Evolutionary conservation across 2,888 invertebrate species (phyloP).

Genomic region (Hydroisotoma schaefferi): DNA sequence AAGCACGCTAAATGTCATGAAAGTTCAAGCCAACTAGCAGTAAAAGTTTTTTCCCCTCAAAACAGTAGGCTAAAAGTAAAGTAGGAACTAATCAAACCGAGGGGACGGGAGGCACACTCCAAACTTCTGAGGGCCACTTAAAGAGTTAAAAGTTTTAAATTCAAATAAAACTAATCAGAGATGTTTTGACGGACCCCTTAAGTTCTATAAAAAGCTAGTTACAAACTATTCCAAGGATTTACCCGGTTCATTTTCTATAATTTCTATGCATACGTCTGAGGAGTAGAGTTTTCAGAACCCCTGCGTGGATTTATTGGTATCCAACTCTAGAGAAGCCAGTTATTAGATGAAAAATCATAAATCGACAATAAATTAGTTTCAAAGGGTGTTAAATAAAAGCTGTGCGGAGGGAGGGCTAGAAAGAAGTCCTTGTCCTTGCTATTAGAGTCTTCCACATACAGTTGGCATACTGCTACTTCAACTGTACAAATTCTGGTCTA

Average conservation of each 20-base stretch:
- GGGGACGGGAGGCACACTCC: neutral
- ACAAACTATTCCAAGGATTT: too few relatives aligned
- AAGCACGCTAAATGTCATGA: neutral
- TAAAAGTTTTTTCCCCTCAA: too few relatives aligned
- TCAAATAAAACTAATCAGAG: constrained; percentile 6
- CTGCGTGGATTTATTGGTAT: constrained; percentile 18
- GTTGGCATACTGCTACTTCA: too few relatives aligned
- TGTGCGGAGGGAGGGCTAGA: constrained; percentile 14
- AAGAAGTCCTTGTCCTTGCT: too few relatives aligned
- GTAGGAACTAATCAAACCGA: too few relatives aligned
- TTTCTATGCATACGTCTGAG: too few relatives aligned
- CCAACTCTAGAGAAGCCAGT: constrained; percentile 34
- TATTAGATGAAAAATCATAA: constrained; percentile 42
- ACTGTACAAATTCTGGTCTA: too few relatives aligned
- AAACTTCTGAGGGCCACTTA: neutral
- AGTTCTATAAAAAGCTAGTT: too few relatives aligned
- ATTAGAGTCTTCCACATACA: too few relatives aligned
- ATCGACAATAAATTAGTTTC: constrained; percentile 42
- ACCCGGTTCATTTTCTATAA: too few relatives aligned
- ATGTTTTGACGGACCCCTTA: constrained; percentile 3
- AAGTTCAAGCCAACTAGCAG: neutral
- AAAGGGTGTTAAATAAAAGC: constrained; percentile 26
- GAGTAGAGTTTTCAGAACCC: constrained; percentile 17
- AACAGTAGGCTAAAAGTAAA: too few relatives aligned
- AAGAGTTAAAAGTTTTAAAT: constrained; percentile 3